These are phyloP conservation scores for Scaptomyza caliginosa DNA, from an alignment of 2,888 invertebrate genomes.

Conservation along the genomic window DNA sequence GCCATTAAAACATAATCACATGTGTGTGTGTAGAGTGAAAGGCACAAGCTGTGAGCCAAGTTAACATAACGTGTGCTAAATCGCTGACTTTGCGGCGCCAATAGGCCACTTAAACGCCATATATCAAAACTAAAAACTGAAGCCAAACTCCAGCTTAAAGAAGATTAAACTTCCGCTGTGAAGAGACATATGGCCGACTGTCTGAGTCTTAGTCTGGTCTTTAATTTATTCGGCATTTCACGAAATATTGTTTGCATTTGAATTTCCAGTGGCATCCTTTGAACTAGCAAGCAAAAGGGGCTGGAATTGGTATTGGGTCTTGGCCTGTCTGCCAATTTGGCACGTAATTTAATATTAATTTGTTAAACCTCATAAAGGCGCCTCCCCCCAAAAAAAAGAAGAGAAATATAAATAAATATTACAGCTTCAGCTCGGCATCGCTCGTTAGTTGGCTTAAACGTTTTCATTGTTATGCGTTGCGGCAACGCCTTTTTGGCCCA, in stretches of 20 bases:
- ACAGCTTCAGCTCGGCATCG: conserved; percentile 58
- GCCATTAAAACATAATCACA: conserved; percentile 50
- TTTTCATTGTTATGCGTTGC: conserved; percentile 76
- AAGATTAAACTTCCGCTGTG: conserved; percentile 60
- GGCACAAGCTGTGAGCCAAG: conserved; percentile 14
- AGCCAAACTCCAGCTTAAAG: not conserved
- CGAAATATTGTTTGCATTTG: conserved; percentile 47
- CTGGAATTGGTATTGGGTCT: not conserved
- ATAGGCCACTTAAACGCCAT: conserved; percentile 56
- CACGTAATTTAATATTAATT: conserved; percentile 83
- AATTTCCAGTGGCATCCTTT: conserved; percentile 70
- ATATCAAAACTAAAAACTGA: conserved; percentile 17
- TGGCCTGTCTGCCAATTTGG: conserved; percentile 74
- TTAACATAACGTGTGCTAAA: conserved; percentile 69
- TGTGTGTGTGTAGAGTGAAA: conserved; percentile 38
- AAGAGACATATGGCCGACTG: conserved; percentile 42
- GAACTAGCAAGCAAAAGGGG: conserved; percentile 27
- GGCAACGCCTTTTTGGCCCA: conserved; percentile 68
- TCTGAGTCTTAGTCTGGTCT: conserved; percentile 20
- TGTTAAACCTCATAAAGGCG: conserved; percentile 77
- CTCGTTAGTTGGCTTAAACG: conserved; percentile 78
- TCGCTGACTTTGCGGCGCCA: conserved; percentile 75
- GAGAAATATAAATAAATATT: conserved; percentile 32
- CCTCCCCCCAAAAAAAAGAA: conserved; percentile 61
- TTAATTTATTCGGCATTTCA: conserved; percentile 33